Base-by-base conservation (phyloP, 2,888 invertebrate genomes). In the Dusona sp. region DNA sequence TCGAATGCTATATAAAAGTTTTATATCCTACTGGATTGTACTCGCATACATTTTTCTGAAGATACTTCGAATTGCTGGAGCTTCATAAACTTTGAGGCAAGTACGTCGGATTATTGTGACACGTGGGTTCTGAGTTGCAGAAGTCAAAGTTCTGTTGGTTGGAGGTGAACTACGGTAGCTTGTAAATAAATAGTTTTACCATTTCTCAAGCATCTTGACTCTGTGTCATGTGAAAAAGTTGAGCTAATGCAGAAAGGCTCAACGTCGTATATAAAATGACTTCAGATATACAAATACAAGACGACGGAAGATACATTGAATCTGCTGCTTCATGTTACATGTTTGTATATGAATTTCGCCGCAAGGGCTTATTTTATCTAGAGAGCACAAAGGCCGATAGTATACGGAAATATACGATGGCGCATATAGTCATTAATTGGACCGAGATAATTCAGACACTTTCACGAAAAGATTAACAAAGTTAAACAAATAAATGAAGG, bases 121-220 rank as follows among this genome's bases (percentile, higher is more conserved):
- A 75, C 83, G 75, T 72, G 54, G 64, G 22, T 78, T 22, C 22
- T 51, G 33, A 38, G 42, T 68, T 38, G 25, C n/a, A 64, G 68
- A 7, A 51, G 82, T 64, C 61, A 51, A 82, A 82, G 79, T 85
- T 85, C 70, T 22, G 79, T 64, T 67, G 51, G 68, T 79, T 61
- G 61, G 64, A 75, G 74, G 83, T 72, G 65, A 79, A 75, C 81
- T 74, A 78, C 75, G 29, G 29, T 57, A 70, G 83, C 70, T 75
- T 85, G 83, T 79, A 82, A 82, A 85, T 85, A 85, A 75, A 83
- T 29, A 61, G 85, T 83, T 79, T 79, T 68, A 29, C 48, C 33
- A 45, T 67, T 86, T 74, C 75, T 57, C 38, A 42, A 57, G 25
- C 61, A 70, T 9, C 36, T 51, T 51, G 19, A 36, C 57, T 45